Evolutionary conservation across 2,797 vertebrate species (phyloP).

Genomic region (Clarias laeviceps): DNA sequence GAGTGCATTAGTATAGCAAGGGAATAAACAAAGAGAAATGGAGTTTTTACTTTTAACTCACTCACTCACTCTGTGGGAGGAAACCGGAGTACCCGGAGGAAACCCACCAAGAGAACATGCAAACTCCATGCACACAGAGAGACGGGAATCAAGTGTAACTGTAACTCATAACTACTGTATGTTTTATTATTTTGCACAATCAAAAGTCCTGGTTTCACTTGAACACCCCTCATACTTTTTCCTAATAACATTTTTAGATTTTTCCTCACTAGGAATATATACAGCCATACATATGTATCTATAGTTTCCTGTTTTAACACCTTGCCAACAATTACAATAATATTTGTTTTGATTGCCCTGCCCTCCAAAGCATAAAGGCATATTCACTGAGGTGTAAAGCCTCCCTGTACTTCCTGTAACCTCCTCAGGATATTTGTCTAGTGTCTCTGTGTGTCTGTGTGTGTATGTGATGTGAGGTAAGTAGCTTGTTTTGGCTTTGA

Average conservation of each 20-base stretch:
- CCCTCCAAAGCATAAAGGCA: neutral
- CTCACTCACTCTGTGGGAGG: no score
- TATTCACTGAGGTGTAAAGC: neutral
- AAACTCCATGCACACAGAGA: no score
- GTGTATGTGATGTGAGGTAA: constrained; percentile 23
- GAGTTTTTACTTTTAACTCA: no score
- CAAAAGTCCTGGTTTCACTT: no score
- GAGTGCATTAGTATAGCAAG: no score
- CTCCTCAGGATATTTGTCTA: neutral
- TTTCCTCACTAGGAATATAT: neutral
- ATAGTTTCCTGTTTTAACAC: neutral
- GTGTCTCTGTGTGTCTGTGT: neutral
- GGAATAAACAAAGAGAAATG: no score
- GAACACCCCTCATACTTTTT: neutral
- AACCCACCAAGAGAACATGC: no score
- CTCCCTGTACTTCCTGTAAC: neutral
- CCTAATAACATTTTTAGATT: neutral
- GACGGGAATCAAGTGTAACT: no score
- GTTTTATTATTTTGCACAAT: no score
- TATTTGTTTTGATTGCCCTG: neutral
- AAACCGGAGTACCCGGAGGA: no score
- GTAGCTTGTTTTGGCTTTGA: constrained; percentile 31
- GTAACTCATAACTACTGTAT: no score
- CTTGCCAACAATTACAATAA: neutral
- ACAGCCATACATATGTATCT: no score